These are phyloP conservation scores for Willisornis vidua DNA, from an alignment of 2,113 vertebrate genomes.

Conservation along the genomic window DNA sequence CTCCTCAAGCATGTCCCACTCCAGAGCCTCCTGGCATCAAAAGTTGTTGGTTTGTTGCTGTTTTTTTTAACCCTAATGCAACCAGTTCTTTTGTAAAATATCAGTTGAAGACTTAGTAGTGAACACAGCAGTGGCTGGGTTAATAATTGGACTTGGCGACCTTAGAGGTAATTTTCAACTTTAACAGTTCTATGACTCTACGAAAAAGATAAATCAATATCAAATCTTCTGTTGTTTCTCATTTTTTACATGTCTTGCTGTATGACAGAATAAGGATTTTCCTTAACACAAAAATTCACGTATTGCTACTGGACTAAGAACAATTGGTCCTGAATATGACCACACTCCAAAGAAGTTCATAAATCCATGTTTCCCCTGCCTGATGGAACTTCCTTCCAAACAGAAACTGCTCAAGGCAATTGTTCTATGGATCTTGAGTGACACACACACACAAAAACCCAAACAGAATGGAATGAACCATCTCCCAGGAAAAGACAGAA, in stretches of 20 bases:
- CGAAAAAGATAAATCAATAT: background rate
- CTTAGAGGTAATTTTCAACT: background rate
- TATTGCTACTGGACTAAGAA: background rate
- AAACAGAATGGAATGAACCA: background rate
- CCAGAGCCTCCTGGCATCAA: background rate
- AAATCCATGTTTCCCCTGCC: background rate
- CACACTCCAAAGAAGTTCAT: background rate
- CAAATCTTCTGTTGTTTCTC: background rate
- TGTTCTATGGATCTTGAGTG: background rate
- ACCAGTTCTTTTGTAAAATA: background rate
- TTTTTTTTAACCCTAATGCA: background rate
- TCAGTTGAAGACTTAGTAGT: background rate
- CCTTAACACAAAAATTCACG: background rate
- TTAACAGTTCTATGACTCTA: background rate
- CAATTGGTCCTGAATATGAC: background rate
- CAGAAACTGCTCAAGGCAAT: background rate
- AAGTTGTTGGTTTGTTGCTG: background rate
- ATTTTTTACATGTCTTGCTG: background rate
- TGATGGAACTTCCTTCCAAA: background rate
- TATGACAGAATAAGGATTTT: background rate
- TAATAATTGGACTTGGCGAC: too few species aligned
- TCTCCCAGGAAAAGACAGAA: background rate
- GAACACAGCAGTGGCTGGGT: accelerated
- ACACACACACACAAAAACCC: background rate
- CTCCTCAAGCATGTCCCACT: accelerated